Evolutionary conservation across 2,113 vertebrate genomes (phyloP), one percentile per base, ranked within the genome.

Genomic region (Gyps fulvus): DNA sequence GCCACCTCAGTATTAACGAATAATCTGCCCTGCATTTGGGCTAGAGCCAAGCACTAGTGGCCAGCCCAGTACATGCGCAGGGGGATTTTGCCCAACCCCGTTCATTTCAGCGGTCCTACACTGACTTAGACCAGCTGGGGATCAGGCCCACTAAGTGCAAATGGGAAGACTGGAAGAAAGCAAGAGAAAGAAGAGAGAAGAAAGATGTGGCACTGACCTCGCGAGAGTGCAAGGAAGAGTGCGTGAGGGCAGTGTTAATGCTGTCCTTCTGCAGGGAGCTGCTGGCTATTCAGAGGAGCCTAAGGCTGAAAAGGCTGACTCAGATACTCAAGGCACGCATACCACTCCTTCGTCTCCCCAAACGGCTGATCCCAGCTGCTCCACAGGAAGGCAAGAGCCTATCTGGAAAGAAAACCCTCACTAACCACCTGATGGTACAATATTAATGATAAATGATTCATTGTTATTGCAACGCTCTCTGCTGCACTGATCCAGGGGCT

Each of bases 311-410:
- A 42, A 62, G 45, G 34, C 45, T 69, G 94, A 65, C 81, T 94
- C 84, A 77, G 70, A 26, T 42, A 50, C 73, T 73, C 81, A 19
- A 72, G 55, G 45, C 70, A 70, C 0, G 0, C 43, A 50, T 34
- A 54, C 34, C 62, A 34, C 66, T 89, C 14, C 0, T 74, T 82
- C 15, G 2, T 73, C 78, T 83, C 38, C 45, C 73, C 70, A 74
- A 16, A 89, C 0, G 13, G 54, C 87, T 80, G 94, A 93, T 74
- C 94, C 84, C 95, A 97, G 96, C 73, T 95, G 97, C 78, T 89
- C 42, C 67, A 29, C 0, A 0, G 58, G 58, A 83, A 80, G 45
- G 32, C 61, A 89, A 85, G 66, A 80, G 67, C 7, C 66, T 85
- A 21, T 83, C 84, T 73, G 70, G 45, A 93, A 74, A 76, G 55